Evolutionary conservation across 2,888 invertebrate species (phyloP), one percentile per base, ranked within the genome.

Genomic region (Elysia crispata): DNA sequence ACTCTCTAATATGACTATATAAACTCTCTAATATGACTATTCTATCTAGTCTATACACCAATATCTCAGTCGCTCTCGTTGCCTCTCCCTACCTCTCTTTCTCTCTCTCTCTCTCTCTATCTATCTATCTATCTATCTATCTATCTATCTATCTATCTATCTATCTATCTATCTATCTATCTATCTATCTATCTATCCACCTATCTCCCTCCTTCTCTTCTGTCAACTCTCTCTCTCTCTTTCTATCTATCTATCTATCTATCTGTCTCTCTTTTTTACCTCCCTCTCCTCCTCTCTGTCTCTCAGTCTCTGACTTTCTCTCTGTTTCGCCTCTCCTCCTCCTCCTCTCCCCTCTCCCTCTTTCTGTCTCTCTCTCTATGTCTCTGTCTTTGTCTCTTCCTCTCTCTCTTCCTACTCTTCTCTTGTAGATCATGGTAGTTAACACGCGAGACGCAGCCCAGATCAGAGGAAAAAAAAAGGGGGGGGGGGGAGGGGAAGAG

Each of bases 61-160:
- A n/a, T n/a, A n/a, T n/a, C n/a, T n/a, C n/a, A n/a, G n/a, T n/a
- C 73, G 49, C 54, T 28, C 54, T 25, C 57, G 8, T 25, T 28
- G 20, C 30, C 57, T 25, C 28, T 28, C 28, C 30, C 57, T 25
- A 23, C 20, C 28, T 54, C 13, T 25, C 28, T 25, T 25, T 50
- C 50, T 25, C 54, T 50, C 54, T 25, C 73, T 73, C 54, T 28
- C 54, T 64, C 66, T 66, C 49, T 64, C 41, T 76, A 33, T 31
- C 49, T 33, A 33, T 76, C 76, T 64, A 33, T 64, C 64, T 64
- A 31, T 64, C 49, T 64, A 31, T 76, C 49, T 76, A 33, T 64
- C 66, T n/a, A 18, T 76, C 64, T 64, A 28, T 60, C 33, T 76
- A 33, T 64, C 41, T 64, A 33, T 64, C 64, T 64, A 33, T 64